Base-by-base conservation (phyloP, 2,888 invertebrate genomes). In the Notodonta ziczac region DNA sequence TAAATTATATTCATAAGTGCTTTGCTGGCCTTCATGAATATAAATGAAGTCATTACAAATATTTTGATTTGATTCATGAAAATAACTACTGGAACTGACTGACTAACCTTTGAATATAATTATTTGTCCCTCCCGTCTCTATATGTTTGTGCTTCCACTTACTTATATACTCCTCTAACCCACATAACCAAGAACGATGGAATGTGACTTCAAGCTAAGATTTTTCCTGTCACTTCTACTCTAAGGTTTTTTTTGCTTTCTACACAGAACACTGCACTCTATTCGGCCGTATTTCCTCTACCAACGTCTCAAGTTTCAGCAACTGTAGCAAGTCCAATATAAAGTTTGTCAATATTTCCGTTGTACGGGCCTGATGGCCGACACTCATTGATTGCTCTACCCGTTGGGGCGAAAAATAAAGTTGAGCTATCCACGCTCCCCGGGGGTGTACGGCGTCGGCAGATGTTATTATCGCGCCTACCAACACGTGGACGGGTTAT, bases 331-430 rank as follows among this genome's bases (percentile, higher is more conserved):
- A 84, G 77, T 84, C 81, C 84, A 86, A 88, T 88, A 89, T 81
- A 88, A 89, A 90, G 85, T 89, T 90, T 88, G 87, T 89, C 89
- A 88, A 89, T 89, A 89, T 88, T 89, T 88, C 82, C 86, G 84
- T 80, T 81, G 77, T 83, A 74, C 77, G 77, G 76, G 67, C 62
- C 80, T 82, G 85, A 85, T 83, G 79, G 72, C 73, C 82, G 83
- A 83, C 85, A 81, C 84, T 84, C 87, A 84, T 87, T 90, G 90
- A 90, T 90, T 89, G 87, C 86, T 78, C 80, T 74, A 82, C 62
- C 71, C 84, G 79, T 68, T 86, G 84, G 77, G 67, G 85, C 88
- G 86, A 79, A 82, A 89, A 88, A 89, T 87, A 89, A 89, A 88
- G 82, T 89, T 87, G 70, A 69, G 57, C 76, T 77, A 80, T 75